Evolutionary conservation across 53 echinoderm and acorn worm species (phyloP).

Genomic region (Holothuria scabra): DNA sequence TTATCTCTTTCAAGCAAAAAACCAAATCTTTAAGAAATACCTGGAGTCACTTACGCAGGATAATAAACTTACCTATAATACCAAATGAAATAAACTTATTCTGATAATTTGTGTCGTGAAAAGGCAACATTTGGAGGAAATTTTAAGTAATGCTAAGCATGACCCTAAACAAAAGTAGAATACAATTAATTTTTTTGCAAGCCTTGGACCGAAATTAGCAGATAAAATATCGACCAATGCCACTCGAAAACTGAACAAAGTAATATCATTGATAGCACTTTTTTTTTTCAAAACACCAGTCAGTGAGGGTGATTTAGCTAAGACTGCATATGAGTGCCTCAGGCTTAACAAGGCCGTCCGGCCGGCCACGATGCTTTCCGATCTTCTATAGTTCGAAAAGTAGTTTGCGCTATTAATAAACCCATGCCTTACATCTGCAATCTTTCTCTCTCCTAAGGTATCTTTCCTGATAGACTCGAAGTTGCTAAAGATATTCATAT

Average conservation of each 20-base stretch:
- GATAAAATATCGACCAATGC: too few relatives aligned
- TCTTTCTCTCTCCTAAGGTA: not conserved
- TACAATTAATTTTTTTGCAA: not conserved
- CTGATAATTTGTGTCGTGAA: not conserved
- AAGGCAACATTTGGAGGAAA: not conserved
- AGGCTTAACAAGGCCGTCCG: not conserved
- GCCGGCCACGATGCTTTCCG: not conserved
- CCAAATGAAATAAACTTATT: not conserved
- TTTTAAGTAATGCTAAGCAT: not conserved
- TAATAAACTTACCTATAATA: not conserved
- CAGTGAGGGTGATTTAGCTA: not conserved
- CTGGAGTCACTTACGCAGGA: not conserved
- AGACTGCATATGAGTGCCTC: not conserved
- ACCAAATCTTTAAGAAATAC: not conserved
- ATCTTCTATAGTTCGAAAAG: not conserved
- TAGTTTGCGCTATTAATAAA: not conserved
- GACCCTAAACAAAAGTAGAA: not conserved
- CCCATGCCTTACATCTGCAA: not conserved
- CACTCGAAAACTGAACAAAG: not conserved
- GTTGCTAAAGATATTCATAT: not conserved
- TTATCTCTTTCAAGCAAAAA: too few relatives aligned
- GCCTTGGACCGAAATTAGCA: too few relatives aligned
- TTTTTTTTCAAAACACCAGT: not conserved
- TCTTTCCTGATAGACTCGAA: not conserved
- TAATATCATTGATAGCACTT: too few relatives aligned